These are phyloP conservation scores for Sinohyriopsis cumingii DNA, from an alignment of 2,888 invertebrate species.

Conservation along the genomic window DNA sequence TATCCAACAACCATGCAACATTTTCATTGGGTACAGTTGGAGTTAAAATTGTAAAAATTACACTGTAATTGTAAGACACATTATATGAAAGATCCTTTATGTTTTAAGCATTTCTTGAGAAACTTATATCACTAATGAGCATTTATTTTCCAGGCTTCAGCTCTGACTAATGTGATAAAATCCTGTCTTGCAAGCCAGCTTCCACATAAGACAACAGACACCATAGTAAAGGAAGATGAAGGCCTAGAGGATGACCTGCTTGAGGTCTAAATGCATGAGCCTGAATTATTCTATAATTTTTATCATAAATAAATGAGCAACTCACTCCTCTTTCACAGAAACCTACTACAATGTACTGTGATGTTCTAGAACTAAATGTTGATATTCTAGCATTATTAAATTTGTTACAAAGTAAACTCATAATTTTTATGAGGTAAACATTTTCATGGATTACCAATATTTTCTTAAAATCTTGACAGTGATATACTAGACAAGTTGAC, in stretches of 20 bases:
- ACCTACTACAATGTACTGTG: too few relatives aligned
- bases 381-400: too few relatives aligned
- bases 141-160: constrained; percentile 47
- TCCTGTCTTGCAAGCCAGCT: constrained; percentile 65
- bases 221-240: constrained; percentile 18
- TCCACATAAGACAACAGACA: constrained; percentile 32
- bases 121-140: not conserved
- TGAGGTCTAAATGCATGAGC: not conserved
- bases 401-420: too few relatives aligned
- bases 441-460: too few relatives aligned
- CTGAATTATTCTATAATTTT: too few relatives aligned
- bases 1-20: not conserved
- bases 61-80: not conserved
- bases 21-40: not conserved
- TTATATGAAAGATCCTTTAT: not conserved
- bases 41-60: not conserved
- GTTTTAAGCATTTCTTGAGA: not conserved
- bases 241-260: constrained; percentile 32
- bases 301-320: too few relatives aligned
- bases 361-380: too few relatives aligned
- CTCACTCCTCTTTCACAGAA: too few relatives aligned
- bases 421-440: too few relatives aligned
- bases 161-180: constrained; percentile 59
- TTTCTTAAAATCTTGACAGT: too few relatives aligned
- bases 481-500: too few relatives aligned